Evolutionary conservation across 2,113 vertebrate genomes (phyloP), one percentile per base, ranked within the genome.

Genomic region (Archilochus colubris): DNA sequence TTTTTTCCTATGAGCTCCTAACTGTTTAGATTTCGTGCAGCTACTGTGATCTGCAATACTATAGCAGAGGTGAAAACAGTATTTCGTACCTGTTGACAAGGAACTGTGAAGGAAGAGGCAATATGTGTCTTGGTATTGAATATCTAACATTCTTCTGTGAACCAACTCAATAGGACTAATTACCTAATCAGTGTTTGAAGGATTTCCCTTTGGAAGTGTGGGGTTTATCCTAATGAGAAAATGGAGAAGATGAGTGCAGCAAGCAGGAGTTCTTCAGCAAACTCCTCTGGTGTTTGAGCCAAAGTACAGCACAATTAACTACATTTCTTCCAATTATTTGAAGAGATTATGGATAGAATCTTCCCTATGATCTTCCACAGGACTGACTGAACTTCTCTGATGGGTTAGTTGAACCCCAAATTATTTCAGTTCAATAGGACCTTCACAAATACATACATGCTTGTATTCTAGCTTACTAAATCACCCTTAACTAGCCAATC

Each of bases 51-150:
- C 17, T 24, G 28, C 23, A 40, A 11, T 21, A 10, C 5, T 1
- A 31, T 30, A 79, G 76, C 38, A 51, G 44, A 81, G 18, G 12
- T 43, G 44, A 38, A 59, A 82, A 8, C 13, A 44, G 28, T 1
- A 24, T 14, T 48, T 55, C 43, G 5, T 25, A 44, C 6, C 16
- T 72, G 48, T 10, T 62, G 53, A 27, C 33, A 43, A 70, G 46
- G 30, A 66, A 31, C 27, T 61, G 12, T 4, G 30, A 33, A 61
- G 38, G n/a, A 46, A 72, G 10, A 43, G 17, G 44, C n/a, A 78
- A 9, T 5, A 61, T 6, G 28, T 7, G 46, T 7, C 19, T 58
- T 4, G 0, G 30, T 11, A 50, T 0, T n/a, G n/a, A 82, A 9
- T 53, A 54, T 7, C 21, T 76, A 14, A 18, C 2, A 6, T 31